Percentiles rank a stretch among this genome's conserved stretches.
Conservation (phyloP, 2,888 invertebrate species). For the Drosophila kanekoi region DNA sequence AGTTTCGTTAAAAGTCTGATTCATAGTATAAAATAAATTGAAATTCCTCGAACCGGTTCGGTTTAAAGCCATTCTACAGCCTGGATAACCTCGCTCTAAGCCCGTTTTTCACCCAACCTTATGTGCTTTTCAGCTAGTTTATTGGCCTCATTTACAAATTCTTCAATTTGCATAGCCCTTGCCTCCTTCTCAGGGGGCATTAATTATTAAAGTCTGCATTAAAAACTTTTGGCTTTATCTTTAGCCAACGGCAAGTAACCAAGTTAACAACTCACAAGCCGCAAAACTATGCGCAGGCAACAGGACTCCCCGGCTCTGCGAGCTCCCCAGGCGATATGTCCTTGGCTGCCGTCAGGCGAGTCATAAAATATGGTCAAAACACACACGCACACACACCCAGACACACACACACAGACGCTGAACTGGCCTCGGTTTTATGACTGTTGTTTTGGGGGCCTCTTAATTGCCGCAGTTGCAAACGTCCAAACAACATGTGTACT, state of each 20-base stretch:
- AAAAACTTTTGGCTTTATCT: conserved; percentile 58
- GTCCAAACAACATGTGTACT: conserved; percentile 55
- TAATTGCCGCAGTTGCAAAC: conserved; percentile 74
- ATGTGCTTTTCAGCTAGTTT: not conserved
- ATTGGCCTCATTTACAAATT: conserved; percentile 23
- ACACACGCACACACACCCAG: conserved; percentile 21
- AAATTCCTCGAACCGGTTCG: too few relatives aligned
- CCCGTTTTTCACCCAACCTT: too few relatives aligned
- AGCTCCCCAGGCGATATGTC: conserved; percentile 55
- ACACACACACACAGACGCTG: not conserved
- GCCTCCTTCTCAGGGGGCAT: conserved; percentile 25
- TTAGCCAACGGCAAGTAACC: not conserved
- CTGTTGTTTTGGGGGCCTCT: conserved; percentile 53
- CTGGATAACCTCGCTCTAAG: too few relatives aligned
- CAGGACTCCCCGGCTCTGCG: conserved; percentile 20
- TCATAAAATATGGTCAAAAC: conserved; percentile 70
- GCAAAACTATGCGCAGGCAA: conserved; percentile 36
- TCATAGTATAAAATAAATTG: too few relatives aligned
- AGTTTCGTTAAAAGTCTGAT: too few relatives aligned
- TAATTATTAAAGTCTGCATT: conserved; percentile 68
- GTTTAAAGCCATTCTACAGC: too few relatives aligned
- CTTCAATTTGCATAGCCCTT: conserved; percentile 27
- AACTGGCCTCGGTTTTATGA: conserved; percentile 59
- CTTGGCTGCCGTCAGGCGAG: conserved; percentile 50
- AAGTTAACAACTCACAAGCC: conserved; percentile 47